Evolutionary conservation across 2,797 vertebrate species (phyloP).

Genomic region (Pantherophis alleghaniensis): DNA sequence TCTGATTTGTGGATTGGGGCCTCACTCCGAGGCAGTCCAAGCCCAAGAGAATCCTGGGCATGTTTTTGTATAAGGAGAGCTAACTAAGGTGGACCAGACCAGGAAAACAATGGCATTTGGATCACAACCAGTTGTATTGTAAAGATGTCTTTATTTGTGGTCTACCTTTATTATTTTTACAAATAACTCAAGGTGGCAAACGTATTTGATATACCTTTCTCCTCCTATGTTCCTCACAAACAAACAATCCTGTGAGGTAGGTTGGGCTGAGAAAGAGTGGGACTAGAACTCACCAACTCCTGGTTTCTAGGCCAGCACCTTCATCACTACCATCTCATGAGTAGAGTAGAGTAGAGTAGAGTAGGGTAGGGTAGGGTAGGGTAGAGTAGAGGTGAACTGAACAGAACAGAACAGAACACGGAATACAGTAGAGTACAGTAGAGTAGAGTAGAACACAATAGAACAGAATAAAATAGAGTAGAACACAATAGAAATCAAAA

Average conservation of each 20-base stretch:
- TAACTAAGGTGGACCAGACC: background rate
- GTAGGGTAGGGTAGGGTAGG: no score
- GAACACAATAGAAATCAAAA: no score
- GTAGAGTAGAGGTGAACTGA: no score
- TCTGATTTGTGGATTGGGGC: background rate
- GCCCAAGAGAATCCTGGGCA: background rate
- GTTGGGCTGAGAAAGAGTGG: background rate
- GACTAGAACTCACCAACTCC: background rate
- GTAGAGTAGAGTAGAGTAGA: no score
- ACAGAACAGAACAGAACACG: no score
- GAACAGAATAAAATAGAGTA: no score
- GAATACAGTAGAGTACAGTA: no score
- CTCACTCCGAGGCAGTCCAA: background rate
- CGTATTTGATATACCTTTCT: background rate
- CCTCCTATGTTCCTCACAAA: background rate
- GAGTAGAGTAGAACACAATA: no score
- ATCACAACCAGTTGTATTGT: background rate
- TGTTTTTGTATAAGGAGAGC: background rate
- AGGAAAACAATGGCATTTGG: background rate
- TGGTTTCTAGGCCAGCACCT: background rate
- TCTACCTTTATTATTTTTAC: background rate
- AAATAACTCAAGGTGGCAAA: background rate
- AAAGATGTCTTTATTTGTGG: background rate
- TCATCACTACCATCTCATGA: background rate
- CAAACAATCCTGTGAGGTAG: background rate